Conservation (phyloP, 2,888 invertebrate genomes). For the Drosophila incognita region DNA sequence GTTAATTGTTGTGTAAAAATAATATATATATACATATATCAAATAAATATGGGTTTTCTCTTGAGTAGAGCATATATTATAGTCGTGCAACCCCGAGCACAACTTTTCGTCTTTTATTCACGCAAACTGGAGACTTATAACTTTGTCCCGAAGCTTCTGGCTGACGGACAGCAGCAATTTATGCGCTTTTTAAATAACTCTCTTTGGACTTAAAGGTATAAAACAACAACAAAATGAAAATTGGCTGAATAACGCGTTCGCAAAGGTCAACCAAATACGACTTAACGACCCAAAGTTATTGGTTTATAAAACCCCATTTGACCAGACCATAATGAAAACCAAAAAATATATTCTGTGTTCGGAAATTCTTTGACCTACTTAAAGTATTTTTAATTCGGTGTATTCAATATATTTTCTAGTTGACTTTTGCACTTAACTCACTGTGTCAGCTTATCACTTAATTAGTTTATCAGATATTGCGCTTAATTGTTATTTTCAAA, state of each 20-base stretch:
- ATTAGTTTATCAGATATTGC: slow-evolving; percentile 35
- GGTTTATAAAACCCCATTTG: not conserved
- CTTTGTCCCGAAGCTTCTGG: slow-evolving; percentile 41
- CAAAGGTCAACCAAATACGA: slow-evolving; percentile 13
- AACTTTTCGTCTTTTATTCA: not conserved
- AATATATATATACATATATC: not conserved
- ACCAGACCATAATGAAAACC: not conserved
- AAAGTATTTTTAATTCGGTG: slow-evolving; percentile 2
- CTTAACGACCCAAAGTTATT: not conserved
- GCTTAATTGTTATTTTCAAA: slow-evolving; percentile 56
- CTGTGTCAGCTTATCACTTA: slow-evolving; percentile 24
- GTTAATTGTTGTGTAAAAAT: not conserved
- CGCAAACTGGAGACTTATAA: slow-evolving; percentile 33
- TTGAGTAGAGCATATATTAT: not conserved
- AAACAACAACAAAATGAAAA: not conserved
- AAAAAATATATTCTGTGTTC: not conserved
- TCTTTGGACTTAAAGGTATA: slow-evolving; percentile 7
- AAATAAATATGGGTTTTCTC: not conserved
- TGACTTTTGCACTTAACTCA: slow-evolving; percentile 18
- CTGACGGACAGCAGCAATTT: slow-evolving; percentile 32
- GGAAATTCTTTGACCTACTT: not conserved
- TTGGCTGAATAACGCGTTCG: not conserved
- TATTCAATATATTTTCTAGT: slow-evolving; percentile 9
- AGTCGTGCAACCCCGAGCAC: not conserved
- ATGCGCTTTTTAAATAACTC: slow-evolving; percentile 35